Conservation (phyloP, 2,797 vertebrate genomes). For the Chloroceryle inda region DNA sequence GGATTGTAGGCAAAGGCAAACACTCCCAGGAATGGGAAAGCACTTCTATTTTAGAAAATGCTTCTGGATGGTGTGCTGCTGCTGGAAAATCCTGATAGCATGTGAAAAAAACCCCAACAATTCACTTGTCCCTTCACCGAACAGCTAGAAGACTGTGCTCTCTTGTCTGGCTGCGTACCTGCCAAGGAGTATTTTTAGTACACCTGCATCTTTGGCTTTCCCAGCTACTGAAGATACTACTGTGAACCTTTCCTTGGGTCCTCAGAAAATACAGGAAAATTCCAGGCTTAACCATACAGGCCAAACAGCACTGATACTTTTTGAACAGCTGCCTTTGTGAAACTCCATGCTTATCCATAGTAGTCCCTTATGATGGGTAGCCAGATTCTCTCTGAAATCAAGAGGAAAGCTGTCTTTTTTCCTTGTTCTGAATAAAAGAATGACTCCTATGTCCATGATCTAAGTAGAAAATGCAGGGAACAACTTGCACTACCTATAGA, state of each 20-base stretch:
- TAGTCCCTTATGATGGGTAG: neutral
- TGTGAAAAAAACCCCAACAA: neutral
- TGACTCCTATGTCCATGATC: neutral
- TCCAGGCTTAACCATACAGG: neutral
- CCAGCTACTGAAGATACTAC: neutral
- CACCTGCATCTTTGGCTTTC: neutral
- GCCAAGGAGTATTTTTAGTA: neutral
- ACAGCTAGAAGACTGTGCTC: neutral
- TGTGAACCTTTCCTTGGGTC: neutral
- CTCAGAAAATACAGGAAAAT: neutral
- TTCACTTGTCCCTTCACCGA: neutral
- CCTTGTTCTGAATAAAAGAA: neutral
- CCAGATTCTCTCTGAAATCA: neutral
- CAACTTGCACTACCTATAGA: neutral
- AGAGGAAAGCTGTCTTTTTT: neutral
- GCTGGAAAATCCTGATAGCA: neutral
- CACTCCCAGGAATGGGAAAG: neutral
- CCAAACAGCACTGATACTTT: neutral
- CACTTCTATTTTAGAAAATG: neutral
- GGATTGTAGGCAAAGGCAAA: neutral
- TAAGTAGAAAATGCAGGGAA: neutral
- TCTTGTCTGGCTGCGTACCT: neutral
- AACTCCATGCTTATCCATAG: neutral
- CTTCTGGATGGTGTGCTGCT: neutral
- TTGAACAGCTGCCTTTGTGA: neutral